Percentiles rank a stretch among this genome's conserved stretches.
Evolutionary conservation across 1,140 invertebrate genomes (phyloP).

Genomic region (Bombus consobrinus): DNA sequence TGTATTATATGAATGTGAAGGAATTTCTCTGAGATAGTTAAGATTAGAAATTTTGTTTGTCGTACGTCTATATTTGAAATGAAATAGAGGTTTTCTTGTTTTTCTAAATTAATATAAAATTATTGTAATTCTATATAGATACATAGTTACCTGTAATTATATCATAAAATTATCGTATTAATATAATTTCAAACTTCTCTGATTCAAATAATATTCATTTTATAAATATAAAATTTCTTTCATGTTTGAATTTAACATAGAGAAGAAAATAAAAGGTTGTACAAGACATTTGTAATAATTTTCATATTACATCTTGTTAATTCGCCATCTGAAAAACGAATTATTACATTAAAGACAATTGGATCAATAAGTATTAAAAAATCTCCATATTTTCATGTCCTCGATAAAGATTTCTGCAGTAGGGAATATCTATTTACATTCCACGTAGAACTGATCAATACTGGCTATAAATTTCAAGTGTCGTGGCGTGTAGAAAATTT

Average conservation of each 20-base stretch:
- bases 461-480: neutral
- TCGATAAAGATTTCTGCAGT: too few relatives aligned
- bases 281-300: too few relatives aligned
- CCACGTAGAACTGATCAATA: neutral
- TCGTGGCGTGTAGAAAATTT: neutral
- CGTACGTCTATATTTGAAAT: neutral
- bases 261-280: too few relatives aligned
- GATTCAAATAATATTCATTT: too few relatives aligned
- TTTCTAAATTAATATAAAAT: neutral
- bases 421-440: too few relatives aligned
- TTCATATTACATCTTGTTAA: neutral
- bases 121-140: neutral
- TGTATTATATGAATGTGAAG: neutral
- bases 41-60: neutral
- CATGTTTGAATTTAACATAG: too few relatives aligned
- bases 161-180: too few relatives aligned
- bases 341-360: neutral
- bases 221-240: too few relatives aligned
- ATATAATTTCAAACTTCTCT: too few relatives aligned
- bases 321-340: neutral
- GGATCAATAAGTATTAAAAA: neutral
- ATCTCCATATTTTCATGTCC: neutral
- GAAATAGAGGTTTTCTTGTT: neutral
- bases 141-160: too few relatives aligned
- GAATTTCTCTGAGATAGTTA: neutral